Evolutionary conservation across 2,113 vertebrate species (phyloP).

Genomic region (Gnathonemus echidnorhynchus): DNA sequence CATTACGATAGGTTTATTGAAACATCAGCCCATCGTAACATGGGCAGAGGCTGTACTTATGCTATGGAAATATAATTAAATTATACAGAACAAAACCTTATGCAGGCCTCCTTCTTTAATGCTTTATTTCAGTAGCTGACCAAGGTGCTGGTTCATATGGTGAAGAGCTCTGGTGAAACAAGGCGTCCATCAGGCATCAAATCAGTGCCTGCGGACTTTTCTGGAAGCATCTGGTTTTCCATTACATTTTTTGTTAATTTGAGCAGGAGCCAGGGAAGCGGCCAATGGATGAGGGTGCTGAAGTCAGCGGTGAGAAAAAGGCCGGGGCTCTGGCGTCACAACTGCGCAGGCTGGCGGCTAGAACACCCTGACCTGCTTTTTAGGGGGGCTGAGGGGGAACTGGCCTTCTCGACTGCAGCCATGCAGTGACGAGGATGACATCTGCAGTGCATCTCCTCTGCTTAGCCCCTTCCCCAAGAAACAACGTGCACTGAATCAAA

Average conservation of each 20-base stretch:
- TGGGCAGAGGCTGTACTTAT: background rate
- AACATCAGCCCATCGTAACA: too few species aligned
- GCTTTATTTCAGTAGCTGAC: background rate
- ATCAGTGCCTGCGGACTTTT: background rate
- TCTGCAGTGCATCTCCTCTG: background rate
- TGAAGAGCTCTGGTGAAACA: background rate
- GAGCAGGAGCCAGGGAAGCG: background rate
- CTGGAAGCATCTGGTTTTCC: background rate
- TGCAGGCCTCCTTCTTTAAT: background rate
- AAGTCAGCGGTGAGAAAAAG: background rate
- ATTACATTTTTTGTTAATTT: background rate
- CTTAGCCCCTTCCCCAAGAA: background rate
- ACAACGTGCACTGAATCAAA: background rate
- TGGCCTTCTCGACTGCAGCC: background rate
- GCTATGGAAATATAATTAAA: background rate
- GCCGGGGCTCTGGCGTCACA: background rate
- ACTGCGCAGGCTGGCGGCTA: background rate
- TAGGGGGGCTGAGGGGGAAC: background rate
- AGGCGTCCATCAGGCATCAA: background rate
- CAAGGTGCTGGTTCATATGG: background rate
- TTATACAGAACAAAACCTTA: background rate
- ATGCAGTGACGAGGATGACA: background rate
- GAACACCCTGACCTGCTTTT: conserved; percentile 22
- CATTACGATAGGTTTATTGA: too few species aligned
- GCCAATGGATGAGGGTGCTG: background rate